Base-by-base conservation (phyloP, 2,797 vertebrate genomes). In the Merluccius polli region DNA sequence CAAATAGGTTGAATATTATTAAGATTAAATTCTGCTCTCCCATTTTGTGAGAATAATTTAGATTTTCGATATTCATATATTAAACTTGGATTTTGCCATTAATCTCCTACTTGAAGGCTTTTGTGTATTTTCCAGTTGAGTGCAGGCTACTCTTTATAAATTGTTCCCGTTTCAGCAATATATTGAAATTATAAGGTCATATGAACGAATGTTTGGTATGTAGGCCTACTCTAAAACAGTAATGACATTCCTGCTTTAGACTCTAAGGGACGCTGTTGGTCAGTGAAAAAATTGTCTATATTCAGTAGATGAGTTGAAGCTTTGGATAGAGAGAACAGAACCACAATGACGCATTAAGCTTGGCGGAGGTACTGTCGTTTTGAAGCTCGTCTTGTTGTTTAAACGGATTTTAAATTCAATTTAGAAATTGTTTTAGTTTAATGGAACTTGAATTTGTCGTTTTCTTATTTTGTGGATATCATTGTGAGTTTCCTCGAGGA, bases 221-320 rank as follows among this genome's bases (percentile, higher is more conserved):
- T 9, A 9, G 21, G 48, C 21, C 21, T 4, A 3, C 11, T 27
- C 27, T 79, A 29, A 71, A 27, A 16, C 21, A 31, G 38, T 33
- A 67, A 35, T 77, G 65, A 31, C 36, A 38, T 59, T 4, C 12
- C 33, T 38, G 12, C n/a, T 24, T 70, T 75, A 15, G 10, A 76
- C 80, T 76, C 71, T 41, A 27, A 78, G 80, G 71, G 80, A 73
- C 77, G 74, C 80, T 81, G 77, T 81, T 76, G 77, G 70, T 71
- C 68, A 78, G 41, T 33, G 63, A 68, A 68, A 12, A 68, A 30
- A 68, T 68, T 0, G 21, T n/a, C 21, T n/a, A 4, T 24, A 21
- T 59, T 59, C 48, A 59, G 5, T 59, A 59, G 8, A n/a, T n/a
- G 48, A n/a, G 48, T n/a, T 59, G 48, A 7, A n/a, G 52, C 52